Conservation (phyloP, 2,888 invertebrate genomes). For the Ceriagrion tenellum region DNA sequence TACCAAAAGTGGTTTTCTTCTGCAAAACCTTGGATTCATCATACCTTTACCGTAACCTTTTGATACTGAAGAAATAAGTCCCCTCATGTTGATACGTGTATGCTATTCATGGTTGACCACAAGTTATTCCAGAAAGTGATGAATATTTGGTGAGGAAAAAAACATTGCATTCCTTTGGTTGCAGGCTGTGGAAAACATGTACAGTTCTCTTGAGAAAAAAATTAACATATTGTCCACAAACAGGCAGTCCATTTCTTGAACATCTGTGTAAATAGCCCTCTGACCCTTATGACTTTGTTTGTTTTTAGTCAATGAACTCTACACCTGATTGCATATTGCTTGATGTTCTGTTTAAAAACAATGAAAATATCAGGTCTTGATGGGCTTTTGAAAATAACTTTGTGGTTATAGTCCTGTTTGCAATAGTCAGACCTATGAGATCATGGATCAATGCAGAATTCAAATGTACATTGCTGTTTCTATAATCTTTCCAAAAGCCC, state of each 20-base stretch:
- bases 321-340: not conserved
- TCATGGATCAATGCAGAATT: not conserved
- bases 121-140: not conserved
- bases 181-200: not conserved
- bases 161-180: constrained; percentile 33
- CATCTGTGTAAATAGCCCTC: not conserved
- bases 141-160: not conserved
- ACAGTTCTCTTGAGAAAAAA: not conserved
- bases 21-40: not conserved
- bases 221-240: not conserved
- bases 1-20: not conserved
- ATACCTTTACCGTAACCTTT: constrained; percentile 43
- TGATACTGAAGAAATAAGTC: not conserved
- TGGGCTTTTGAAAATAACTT: not conserved
- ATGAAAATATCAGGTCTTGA: not conserved
- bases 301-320: not conserved
- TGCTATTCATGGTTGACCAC: constrained; percentile 12
- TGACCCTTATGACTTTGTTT: not conserved
- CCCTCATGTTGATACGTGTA: not conserved
- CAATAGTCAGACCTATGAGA: not conserved
- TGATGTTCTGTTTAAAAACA: not conserved
- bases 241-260: not conserved
- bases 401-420: not conserved
- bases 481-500: not conserved
- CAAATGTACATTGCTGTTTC: not conserved